phyloP scores from a whole-genome alignment of 2,113 vertebrate genomes.

The Motacilla alba region DNA sequence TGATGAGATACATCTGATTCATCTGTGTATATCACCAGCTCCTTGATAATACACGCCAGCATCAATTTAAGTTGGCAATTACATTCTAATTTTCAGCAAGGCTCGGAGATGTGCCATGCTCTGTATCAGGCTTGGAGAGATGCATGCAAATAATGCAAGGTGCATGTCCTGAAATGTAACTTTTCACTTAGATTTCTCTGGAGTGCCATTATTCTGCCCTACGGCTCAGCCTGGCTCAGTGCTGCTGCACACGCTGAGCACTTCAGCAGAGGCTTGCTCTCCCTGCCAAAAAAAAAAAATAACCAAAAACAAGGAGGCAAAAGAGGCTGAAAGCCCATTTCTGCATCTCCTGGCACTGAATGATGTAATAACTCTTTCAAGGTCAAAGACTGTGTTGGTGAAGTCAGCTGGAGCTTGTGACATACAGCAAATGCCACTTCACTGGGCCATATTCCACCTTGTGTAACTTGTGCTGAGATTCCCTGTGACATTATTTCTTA shows the following conservation, averaged over 20 bases:
- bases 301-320: not conserved
- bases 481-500: not conserved
- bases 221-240: not conserved
- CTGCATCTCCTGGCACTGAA: not conserved
- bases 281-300: not conserved
- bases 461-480: not conserved
- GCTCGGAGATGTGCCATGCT: not conserved
- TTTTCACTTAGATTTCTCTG: not conserved
- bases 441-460: not conserved
- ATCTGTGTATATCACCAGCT: not conserved
- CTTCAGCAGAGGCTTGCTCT: not conserved
- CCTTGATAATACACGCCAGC: not conserved
- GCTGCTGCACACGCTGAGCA: not conserved
- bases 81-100: not conserved
- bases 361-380: not conserved
- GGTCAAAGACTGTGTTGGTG: not conserved
- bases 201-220: not conserved
- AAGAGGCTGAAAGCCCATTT: not conserved
- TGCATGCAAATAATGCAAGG: not conserved
- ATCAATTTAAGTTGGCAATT: not conserved
- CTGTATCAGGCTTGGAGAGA: not conserved
- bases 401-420: not conserved
- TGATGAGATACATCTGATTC: not conserved
- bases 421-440: not conserved
- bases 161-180: not conserved